Base-by-base conservation (phyloP, 2,888 invertebrate species). In the Noctua pronuba region DNA sequence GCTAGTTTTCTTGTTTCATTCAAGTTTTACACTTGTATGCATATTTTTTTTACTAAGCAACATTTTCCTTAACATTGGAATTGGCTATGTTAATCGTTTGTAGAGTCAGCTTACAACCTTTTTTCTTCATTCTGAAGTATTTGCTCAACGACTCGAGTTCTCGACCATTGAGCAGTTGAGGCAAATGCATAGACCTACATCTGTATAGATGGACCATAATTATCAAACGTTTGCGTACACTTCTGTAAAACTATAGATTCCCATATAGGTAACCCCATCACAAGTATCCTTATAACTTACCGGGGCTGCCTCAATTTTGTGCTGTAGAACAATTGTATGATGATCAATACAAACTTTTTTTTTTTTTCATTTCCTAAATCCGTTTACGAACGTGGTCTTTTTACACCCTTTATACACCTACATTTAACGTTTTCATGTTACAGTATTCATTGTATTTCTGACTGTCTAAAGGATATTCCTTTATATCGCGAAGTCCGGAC, bases 41-140 rank as follows among this genome's bases (percentile, higher is more conserved):
- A 4, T 31, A 28, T 60, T 65, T 38, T 35, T 49, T 65, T 66
- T 70, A 44, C 28, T 46, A 35, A 13, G 35, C 24, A 3, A 46
- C 24, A 21, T 80, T 78, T 80, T 73, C 52, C 64, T 38, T 55
- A n/a, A 62, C 3, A 49, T 18, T 41, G 58, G 16, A 49, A 49
- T 49, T 24, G 35, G 21, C 31, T n/a, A 18, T 74, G 21, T 52
- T 16, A 49, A 35, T 2, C 35, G 13, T 55, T 24, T 24, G 41
- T 28, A 6, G 41, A 44, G 31, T 1, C 35, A 49, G 49, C 24
- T 5, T 35, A 31, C 6, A 41, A 18, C 7, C 7, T 18, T 64
- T 18, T 52, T 58, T 60, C 13, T 60, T 66, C 13, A 41, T 18
- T 67, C 11, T 8, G 3, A 28, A 41, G 10, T 74, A 75, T 81